These are phyloP conservation scores for Chelonia mydas DNA, from an alignment of 2,797 vertebrate species.

Conservation along the genomic window DNA sequence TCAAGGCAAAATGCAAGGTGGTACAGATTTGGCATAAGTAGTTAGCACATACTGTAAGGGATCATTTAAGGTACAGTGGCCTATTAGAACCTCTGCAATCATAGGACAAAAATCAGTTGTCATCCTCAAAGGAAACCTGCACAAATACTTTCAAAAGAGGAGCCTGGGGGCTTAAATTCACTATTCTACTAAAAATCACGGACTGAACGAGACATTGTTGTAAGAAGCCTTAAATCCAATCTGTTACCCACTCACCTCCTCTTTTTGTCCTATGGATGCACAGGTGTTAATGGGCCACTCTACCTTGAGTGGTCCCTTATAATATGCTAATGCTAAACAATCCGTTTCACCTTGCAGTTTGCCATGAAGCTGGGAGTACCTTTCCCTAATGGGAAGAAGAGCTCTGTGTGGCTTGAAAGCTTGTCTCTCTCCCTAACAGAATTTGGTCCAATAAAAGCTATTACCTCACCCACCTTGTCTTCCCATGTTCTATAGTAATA, in stretches of 20 bases:
- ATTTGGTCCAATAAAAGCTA: neutral
- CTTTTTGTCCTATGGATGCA: neutral
- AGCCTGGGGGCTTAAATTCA: neutral
- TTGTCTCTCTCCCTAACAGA: neutral
- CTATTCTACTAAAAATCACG: neutral
- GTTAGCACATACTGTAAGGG: no score
- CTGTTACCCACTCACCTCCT: neutral
- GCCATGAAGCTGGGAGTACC: neutral
- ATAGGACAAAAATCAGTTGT: neutral
- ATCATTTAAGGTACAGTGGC: no score
- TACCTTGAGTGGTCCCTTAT: neutral
- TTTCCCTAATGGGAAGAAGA: neutral
- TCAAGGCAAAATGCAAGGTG: no score
- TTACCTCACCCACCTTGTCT: neutral
- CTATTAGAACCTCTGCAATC: neutral
- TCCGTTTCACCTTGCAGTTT: neutral
- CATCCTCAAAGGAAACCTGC: neutral
- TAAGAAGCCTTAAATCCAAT: neutral
- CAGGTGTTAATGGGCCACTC: neutral
- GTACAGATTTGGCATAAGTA: no score
- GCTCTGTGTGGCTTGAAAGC: neutral
- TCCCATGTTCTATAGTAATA: no score
- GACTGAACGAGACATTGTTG: neutral
- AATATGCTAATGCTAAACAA: neutral
- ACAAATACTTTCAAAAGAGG: neutral